Evolutionary conservation across 2,113 vertebrate genomes (phyloP).

Genomic region (Vanacampus margaritifer): DNA sequence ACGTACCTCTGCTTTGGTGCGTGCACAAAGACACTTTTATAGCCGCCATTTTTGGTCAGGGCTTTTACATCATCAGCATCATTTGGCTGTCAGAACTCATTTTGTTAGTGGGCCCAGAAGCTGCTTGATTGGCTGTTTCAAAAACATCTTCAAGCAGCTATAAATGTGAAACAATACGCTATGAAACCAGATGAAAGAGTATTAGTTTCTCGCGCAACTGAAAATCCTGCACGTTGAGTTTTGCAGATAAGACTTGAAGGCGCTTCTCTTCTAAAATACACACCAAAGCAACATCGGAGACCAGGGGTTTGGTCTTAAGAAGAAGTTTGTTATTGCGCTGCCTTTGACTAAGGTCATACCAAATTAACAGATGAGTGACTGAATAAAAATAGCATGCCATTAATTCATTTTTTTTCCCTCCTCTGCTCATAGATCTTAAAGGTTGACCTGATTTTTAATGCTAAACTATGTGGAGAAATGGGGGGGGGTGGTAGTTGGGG

Average conservation of each 20-base stretch:
- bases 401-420: slow-evolving; percentile 69
- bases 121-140: slow-evolving; percentile 20
- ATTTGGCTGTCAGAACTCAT: slow-evolving; percentile 33
- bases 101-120: slow-evolving; percentile 14
- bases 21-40: slow-evolving; percentile 48
- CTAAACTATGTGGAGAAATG: slow-evolving; percentile 77
- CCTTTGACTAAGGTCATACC: slow-evolving; percentile 82
- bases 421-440: slow-evolving; percentile 76
- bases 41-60: slow-evolving; percentile 31
- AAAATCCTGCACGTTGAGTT: slow-evolving; percentile 61
- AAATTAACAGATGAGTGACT: slow-evolving; percentile 77
- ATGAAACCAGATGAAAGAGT: slow-evolving; percentile 62
- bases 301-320: slow-evolving; percentile 63
- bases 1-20: slow-evolving; percentile 66
- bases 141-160: slow-evolving; percentile 42
- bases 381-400: slow-evolving; percentile 83
- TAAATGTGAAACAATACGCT: slow-evolving; percentile 55
- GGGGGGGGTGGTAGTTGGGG: slow-evolving; percentile 41
- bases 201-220: slow-evolving; percentile 50
- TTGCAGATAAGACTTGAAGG: slow-evolving; percentile 67
- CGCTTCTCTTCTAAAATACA: slow-evolving; percentile 49
- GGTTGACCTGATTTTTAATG: slow-evolving; percentile 78
- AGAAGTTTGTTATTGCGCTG: slow-evolving; percentile 78
- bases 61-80: slow-evolving; percentile 6
- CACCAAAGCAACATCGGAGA: slow-evolving; percentile 60